Evolutionary conservation across 2,888 invertebrate genomes (phyloP), one percentile per base, ranked within the genome.

Genomic region (Caenorhabditis panamensis): DNA sequence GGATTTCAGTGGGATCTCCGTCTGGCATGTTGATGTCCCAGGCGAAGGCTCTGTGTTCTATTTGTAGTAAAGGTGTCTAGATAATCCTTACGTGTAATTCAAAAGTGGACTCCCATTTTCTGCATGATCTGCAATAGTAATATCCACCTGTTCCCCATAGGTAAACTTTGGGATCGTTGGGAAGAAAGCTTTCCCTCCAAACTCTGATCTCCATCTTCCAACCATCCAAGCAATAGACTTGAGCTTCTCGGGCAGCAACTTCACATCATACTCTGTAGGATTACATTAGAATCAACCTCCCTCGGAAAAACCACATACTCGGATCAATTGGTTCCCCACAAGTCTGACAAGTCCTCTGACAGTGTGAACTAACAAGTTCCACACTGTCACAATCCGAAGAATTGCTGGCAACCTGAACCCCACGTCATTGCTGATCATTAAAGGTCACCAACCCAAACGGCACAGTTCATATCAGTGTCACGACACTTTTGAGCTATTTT

Each of bases 141-240:
- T 88, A 62, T 89, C 89, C 44, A 91, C 68, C 66, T 90, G 82
- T 71, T 91, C 91, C 11, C 91, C 91, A 63, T 91, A 91, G 6
- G 90, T 90, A 80, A 90, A 90, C 53, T 84, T 85, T 1, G 90
- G 90, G 69, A 91, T 91, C 1, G 91, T 91, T 6, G 91, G 91
- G 69, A 91, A 91, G 62, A 87, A 86, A 4, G 89, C 90, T 64
- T 88, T 89, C 16, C 89, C 89, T 2, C 89, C 89, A 54, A 90
- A 90, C 51, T 91, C 90, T 8, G 86, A 86, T 58, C 90, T 54
- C 91, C 91, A 91, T 77, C 79, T 82, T 18, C 91, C 91, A 2
- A 91, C 82, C 79, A 91, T 82, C 82, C 89, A 91, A 4, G 89
- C 89, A 31, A 91, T 69, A 13, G 86, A 82, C 31, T 82, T 82